A percentile compares a stretch with the other conserved stretches of the same genome.
Conservation (phyloP, 2,888 invertebrate species). For the Diarsia mendica region DNA sequence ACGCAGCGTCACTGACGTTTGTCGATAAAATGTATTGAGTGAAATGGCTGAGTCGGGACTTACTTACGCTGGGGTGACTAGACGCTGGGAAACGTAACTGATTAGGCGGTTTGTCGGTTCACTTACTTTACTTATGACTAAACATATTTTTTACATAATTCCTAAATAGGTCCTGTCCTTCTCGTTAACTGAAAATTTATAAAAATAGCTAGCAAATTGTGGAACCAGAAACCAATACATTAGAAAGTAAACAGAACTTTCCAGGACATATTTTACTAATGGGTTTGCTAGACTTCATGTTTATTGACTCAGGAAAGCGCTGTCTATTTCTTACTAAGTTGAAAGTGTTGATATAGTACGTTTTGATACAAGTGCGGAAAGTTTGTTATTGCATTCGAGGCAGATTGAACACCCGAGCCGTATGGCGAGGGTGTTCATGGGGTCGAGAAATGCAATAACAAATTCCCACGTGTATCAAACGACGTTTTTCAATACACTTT, state of each 20-base stretch:
- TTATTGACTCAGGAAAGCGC: constrained; percentile 41
- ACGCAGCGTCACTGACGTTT: constrained; percentile 88
- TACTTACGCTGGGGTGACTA: constrained; percentile 62
- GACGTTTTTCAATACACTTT: no score
- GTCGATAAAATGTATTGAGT: constrained; percentile 89
- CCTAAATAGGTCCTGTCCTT: not conserved
- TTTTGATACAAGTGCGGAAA: no score
- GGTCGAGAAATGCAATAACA: no score
- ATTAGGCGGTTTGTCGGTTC: constrained; percentile 47
- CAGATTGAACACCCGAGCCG: no score
- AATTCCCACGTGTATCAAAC: no score
- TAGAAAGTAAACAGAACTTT: constrained; percentile 21
- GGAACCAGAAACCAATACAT: constrained; percentile 4
- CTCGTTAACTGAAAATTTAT: not conserved
- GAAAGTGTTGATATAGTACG: constrained; percentile 50
- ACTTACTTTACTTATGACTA: not conserved
- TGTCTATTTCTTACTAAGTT: constrained; percentile 43
- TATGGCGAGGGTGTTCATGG: no score
- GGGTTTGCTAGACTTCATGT: constrained; percentile 37
- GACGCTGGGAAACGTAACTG: constrained; percentile 55
- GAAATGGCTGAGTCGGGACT: constrained; percentile 80
- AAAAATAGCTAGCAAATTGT: not conserved
- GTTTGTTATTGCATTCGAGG: no score
- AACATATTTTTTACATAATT: constrained; percentile 3
- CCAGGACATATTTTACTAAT: constrained; percentile 31